Evolutionary conservation across 2,113 vertebrate genomes (phyloP), one percentile per base, ranked within the genome.

Genomic region (Myocastor coypus): DNA sequence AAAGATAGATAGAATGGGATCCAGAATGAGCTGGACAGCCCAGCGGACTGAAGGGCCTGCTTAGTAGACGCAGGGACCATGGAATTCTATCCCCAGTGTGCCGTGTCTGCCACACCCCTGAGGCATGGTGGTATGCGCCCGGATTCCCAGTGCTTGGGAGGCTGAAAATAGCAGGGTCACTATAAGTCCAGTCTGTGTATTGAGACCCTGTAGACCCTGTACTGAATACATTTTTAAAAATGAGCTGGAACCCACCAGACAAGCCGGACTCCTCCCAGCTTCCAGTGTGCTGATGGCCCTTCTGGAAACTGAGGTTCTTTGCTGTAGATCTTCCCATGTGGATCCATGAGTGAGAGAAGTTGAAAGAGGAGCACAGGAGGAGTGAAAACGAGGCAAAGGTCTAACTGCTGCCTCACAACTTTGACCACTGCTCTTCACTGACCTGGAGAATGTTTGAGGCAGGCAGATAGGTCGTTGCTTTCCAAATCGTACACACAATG

Each of bases 401-500:
- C 59, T 66, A 85, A 69, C 63, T 59, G 17, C 71, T 63, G 50
- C 26, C 59, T 66, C 0, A 0, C 1, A 11, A 64, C 50, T 1
- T 2, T 77, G 52, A 52, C 52, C 13, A 34, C 10, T 46, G 14
- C 40, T 73, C 77, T 52, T 52, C 9, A 0, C 4, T 26, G 61
- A 90, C 52, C 50, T 59, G 7, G 57, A 59, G 26, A 82, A 42
- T 10, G 0, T 19, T 24, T 61, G 80, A 19, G 61, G 28, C 42
- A 4, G 37, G n/a, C 24, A 1, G n/a, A 83, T 13, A 19, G 64
- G 30, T 0, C 7, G 0, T 28, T 4, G 4, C 24, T 32, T 82
- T 77, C 64, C 77, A 57, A 1, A 52, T 24, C 30, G 7, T 2
- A 1, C 2, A 0, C 46, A 55, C 2, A 10, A 4, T 40, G 46